Evolutionary conservation across 1,140 invertebrate species (phyloP).

Genomic region (Drosophila insularis): DNA sequence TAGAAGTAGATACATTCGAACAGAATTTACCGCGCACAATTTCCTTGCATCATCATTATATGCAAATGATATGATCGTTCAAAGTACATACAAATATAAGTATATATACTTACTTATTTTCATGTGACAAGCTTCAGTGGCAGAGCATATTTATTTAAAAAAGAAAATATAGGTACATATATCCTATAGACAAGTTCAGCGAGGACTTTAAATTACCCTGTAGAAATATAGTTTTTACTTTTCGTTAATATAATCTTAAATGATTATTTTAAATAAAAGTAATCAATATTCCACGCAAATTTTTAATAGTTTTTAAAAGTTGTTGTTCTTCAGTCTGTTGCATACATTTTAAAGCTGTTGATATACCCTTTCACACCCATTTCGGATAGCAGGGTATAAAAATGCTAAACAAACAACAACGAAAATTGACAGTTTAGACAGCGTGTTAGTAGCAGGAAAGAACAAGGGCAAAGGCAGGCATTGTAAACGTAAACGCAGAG

Average conservation of each 20-base stretch:
- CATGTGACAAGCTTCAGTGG: constrained; percentile 6
- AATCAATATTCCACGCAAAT: too few relatives aligned
- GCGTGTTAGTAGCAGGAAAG: constrained; percentile 11
- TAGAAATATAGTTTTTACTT: too few relatives aligned
- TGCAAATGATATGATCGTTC: constrained; percentile 5
- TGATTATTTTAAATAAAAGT: too few relatives aligned
- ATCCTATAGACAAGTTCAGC: neutral
- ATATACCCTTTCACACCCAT: neutral
- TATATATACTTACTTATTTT: neutral
- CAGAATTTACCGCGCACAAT: neutral
- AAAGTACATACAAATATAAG: neutral
- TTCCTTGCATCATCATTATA: constrained; percentile 2
- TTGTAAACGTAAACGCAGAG: neutral
- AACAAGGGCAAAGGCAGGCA: neutral
- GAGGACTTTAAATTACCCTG: neutral
- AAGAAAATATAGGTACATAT: constrained; percentile 9
- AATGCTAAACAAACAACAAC: constrained; percentile 61
- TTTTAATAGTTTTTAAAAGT: too few relatives aligned
- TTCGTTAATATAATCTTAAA: too few relatives aligned
- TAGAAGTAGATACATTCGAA: neutral
- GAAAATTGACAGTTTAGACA: constrained; percentile 71
- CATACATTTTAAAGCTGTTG: neutral
- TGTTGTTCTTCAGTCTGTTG: neutral
- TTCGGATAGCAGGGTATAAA: neutral
- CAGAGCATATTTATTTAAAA: constrained; percentile 58